Evolutionary conservation across 2,113 vertebrate species (phyloP), one percentile per base, ranked within the genome.

Genomic region (Labeo catla): DNA sequence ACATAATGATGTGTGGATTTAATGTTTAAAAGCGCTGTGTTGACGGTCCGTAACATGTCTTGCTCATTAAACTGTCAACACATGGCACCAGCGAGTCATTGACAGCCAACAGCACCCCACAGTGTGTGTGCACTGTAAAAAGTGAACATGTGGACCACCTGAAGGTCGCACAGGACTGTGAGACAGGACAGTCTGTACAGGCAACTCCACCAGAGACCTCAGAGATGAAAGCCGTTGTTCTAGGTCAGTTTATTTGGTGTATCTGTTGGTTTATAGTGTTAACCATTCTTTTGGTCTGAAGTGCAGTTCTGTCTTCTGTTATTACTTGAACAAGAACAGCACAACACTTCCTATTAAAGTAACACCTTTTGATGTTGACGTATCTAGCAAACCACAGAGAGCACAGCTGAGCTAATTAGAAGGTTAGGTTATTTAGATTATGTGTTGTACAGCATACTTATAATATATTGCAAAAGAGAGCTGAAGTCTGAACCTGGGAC

Each of bases 1-100:
- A 84, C 50, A 57, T 83, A 83, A 83, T 73, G 81, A 84, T 73
- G 68, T 84, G 81, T 39, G 81, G 49, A 57, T 83, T 72, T 72
- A 72, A 28, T 73, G 65, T 19, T 72, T 57, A 59, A 84, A 73
- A 23, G 81, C 57, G 81, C 81, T 57, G 21, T 59, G 81, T 45
- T 84, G 81, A 21, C 28, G 45, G 63, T 21, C 80, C 63, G 47
- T 70, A 50, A 70, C 63, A 52, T 52, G 47, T 70, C 80, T 47
- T 16, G 28, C 80, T 52, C 47, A 52, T 82, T 82, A 82, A 82
- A 82, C 80, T 82, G 80, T 82, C 80, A 82, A 52, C 80, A 82
- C 34, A 82, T 68, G 49, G 65, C 50, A 84, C 68, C 50, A 73
- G 81, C 21, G 8, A 59, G 50, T 28, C 66, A 57, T 6, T 19